phyloP scores from a whole-genome alignment of 1,140 invertebrate species.

The Camponotus floridanus region DNA sequence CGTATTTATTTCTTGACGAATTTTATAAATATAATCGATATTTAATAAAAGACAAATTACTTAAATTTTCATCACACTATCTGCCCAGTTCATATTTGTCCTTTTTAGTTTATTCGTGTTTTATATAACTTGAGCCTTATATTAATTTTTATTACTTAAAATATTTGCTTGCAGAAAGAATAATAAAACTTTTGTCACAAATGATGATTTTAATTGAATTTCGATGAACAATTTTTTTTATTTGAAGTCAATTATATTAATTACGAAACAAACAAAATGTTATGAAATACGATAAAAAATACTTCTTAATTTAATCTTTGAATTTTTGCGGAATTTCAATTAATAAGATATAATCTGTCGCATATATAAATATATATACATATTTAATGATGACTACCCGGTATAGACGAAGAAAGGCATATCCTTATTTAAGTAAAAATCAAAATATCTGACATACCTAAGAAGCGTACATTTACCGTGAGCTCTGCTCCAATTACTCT shows the following conservation, averaged over 20 bases:
- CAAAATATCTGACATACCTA: conserved; percentile 32
- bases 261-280: conserved; percentile 16
- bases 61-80: neutral
- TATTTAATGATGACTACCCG: neutral
- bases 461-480: conserved; percentile 55
- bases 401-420: conserved; percentile 20
- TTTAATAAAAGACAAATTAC: neutral
- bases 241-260: conserved; percentile 22
- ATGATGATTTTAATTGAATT: conserved; percentile 21
- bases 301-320: conserved; percentile 9
- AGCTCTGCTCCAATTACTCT: conserved; percentile 60
- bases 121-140: no score
- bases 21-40: neutral
- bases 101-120: no score
- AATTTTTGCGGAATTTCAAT: conserved; percentile 9
- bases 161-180: conserved; percentile 27
- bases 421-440: conserved; percentile 65
- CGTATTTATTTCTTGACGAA: neutral
- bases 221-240: neutral
- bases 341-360: neutral
- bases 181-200: neutral
- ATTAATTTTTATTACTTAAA: neutral
- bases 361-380: no score
- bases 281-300: conserved; percentile 1
- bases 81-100: no score